Percentiles rank a stretch among this genome's conserved stretches.
Conservation (phyloP, 1,140 invertebrate species). For the Galleria mellonella region DNA sequence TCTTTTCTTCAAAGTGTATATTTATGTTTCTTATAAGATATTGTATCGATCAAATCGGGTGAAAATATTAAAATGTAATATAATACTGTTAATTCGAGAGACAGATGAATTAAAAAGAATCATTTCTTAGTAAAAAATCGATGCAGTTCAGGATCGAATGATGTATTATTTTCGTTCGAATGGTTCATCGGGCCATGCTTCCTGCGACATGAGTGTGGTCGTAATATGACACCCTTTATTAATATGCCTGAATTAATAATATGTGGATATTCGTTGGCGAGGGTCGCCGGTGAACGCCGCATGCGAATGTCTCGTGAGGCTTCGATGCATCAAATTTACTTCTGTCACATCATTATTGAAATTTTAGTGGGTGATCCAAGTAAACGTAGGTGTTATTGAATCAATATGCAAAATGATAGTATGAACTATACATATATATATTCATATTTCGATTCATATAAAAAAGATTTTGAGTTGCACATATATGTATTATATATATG, state of each 20-base stretch:
- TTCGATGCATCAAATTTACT: slow-evolving; percentile 43
- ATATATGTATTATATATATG: too few relatives aligned
- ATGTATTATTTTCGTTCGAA: slow-evolving; percentile 60
- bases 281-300: slow-evolving; percentile 47
- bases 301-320: slow-evolving; percentile 66
- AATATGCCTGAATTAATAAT: slow-evolving; percentile 71
- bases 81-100: slow-evolving; percentile 21
- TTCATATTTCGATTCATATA: too few relatives aligned
- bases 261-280: slow-evolving; percentile 59
- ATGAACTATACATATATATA: too few relatives aligned
- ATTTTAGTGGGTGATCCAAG: too few relatives aligned
- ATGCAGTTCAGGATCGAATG: slow-evolving; percentile 42
- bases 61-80: slow-evolving; percentile 25
- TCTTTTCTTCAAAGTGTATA: slow-evolving; percentile 13
- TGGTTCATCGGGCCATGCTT: slow-evolving; percentile 63
- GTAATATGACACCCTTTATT: slow-evolving; percentile 64
- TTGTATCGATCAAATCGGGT: slow-evolving; percentile 17
- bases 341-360: neutral
- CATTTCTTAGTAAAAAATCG: slow-evolving; percentile 43
- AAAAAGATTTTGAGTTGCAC: too few relatives aligned
- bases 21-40: slow-evolving; percentile 25
- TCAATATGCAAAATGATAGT: too few relatives aligned
- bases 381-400: too few relatives aligned
- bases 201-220: slow-evolving; percentile 68
- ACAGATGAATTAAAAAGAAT: slow-evolving; percentile 29